phyloP scores from a whole-genome alignment of 2,113 vertebrate species.

The Xenus cinereus region DNA sequence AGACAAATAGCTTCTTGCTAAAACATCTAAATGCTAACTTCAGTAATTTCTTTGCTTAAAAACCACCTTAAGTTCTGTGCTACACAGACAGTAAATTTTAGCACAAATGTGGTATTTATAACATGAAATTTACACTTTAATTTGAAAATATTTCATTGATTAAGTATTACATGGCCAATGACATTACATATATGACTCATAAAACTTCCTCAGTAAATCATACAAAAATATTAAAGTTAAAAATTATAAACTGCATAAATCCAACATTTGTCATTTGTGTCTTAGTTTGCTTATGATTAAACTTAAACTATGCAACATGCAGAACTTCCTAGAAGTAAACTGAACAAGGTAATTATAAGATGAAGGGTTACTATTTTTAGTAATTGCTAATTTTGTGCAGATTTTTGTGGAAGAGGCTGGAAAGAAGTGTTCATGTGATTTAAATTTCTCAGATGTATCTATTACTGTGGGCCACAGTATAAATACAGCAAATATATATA shows the following conservation, averaged over 20 bases:
- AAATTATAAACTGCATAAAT: conserved; percentile 13
- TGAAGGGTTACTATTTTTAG: not conserved
- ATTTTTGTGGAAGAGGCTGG: not conserved
- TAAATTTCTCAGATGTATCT: not conserved
- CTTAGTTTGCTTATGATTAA: not conserved
- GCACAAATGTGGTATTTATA: not conserved
- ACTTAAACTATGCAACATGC: not conserved
- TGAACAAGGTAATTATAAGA: not conserved
- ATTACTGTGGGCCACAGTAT: not conserved
- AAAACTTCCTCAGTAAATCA: not conserved
- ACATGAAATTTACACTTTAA: not conserved
- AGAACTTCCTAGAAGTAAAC: not conserved
- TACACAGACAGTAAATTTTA: not conserved
- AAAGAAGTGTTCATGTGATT: not conserved
- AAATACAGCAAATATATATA: not conserved
- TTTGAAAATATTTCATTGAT: conserved; percentile 30
- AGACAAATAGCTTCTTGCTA: not conserved
- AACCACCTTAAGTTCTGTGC: not conserved
- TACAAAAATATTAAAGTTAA: not conserved
- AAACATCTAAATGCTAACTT: not conserved
- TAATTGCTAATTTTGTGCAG: not conserved
- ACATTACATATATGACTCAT: not conserved
- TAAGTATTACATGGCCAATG: conserved; percentile 11
- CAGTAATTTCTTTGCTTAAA: not conserved
- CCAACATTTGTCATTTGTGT: not conserved